Conservation (phyloP, 2,797 vertebrate genomes). For the Tauraco hartlaubi region DNA sequence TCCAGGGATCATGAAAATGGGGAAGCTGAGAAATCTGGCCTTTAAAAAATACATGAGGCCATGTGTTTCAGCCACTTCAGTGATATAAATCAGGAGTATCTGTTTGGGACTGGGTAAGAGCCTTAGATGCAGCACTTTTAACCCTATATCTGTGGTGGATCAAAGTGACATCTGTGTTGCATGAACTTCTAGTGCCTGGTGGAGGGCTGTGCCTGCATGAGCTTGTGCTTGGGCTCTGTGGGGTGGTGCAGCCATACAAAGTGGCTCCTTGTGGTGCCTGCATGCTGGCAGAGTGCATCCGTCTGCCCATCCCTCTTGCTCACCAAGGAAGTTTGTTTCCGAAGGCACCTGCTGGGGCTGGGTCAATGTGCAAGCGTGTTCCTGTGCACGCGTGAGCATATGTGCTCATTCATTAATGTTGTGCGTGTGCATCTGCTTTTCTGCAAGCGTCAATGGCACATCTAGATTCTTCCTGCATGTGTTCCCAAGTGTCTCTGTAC, state of each 20-base stretch:
- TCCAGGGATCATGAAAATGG: not conserved
- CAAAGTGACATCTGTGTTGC: not conserved
- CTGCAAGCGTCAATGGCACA: not conserved
- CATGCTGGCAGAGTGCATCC: not conserved
- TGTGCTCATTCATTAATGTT: not conserved
- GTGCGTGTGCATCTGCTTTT: not conserved
- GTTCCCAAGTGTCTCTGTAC: not conserved
- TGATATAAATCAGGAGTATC: not conserved
- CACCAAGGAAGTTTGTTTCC: not conserved
- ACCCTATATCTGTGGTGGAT: not conserved
- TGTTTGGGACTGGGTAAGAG: not conserved
- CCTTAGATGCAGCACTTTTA: not conserved
- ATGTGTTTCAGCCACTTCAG: not conserved
- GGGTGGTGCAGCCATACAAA: not conserved
- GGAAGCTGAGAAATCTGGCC: not conserved
- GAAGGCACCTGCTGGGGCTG: not conserved
- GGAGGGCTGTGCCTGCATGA: not conserved
- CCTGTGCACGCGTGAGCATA: not conserved
- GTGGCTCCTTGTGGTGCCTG: not conserved
- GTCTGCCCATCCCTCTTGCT: not conserved
- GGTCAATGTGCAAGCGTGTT: not conserved
- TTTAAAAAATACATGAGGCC: not conserved
- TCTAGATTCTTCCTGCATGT: not conserved
- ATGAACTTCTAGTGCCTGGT: not conserved
- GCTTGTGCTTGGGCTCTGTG: not conserved